A percentile compares a stretch with the other conserved stretches of the same genome.
Conservation (phyloP, 2,113 vertebrate genomes). For the Brachypodius melanocephalos region DNA sequence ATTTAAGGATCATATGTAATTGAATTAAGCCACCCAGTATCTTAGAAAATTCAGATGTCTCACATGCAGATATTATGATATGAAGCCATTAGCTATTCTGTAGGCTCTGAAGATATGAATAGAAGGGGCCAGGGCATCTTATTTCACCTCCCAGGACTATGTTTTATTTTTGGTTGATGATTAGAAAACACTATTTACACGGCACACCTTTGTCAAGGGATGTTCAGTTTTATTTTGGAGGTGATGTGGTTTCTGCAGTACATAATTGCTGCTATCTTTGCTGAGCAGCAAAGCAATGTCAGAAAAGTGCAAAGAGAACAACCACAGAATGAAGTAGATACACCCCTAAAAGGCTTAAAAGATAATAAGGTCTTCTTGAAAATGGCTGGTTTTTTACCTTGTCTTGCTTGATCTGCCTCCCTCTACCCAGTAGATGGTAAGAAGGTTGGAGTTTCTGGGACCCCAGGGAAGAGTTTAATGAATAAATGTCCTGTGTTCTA, state of each 20-base stretch:
- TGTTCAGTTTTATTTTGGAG: background rate
- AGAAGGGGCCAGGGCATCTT: background rate
- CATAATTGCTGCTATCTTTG: background rate
- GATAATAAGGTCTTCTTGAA: background rate
- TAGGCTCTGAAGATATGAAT: background rate
- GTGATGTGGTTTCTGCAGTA: background rate
- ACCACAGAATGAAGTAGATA: background rate
- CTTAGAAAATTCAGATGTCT: background rate
- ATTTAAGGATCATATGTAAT: background rate
- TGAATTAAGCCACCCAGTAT: background rate
- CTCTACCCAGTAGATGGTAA: background rate
- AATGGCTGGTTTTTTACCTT: background rate
- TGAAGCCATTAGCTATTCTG: background rate
- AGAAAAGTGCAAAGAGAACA: background rate
- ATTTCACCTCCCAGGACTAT: background rate
- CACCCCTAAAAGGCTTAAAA: background rate
- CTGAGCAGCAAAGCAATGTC: background rate
- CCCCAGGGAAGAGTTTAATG: constrained; percentile 53
- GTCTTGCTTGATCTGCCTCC: background rate
- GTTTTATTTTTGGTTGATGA: background rate
- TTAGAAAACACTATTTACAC: background rate
- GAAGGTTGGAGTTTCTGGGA: constrained; percentile 12
- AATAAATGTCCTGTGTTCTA: constrained; percentile 34
- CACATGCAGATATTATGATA: background rate
- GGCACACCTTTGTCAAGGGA: background rate